Percentiles rank a stretch among this genome's conserved stretches.
Conservation (phyloP, 1,140 invertebrate species). For the Penaeus japonicus region DNA sequence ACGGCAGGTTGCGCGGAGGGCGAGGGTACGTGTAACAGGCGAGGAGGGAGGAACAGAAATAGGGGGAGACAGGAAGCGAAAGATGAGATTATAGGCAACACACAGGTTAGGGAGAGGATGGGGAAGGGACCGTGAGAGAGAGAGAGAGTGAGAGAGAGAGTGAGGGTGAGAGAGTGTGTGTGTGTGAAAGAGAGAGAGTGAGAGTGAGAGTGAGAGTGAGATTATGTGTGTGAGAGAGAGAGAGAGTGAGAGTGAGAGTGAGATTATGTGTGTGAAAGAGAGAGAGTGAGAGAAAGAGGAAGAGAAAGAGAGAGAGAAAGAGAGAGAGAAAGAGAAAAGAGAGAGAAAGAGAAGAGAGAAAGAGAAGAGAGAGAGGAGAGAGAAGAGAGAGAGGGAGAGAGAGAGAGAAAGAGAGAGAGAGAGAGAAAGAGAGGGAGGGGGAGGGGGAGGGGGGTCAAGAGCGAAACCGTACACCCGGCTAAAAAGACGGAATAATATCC, state of each 20-base stretch:
- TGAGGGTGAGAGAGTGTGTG: background rate
- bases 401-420: background rate
- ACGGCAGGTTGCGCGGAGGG: background rate
- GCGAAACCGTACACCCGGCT: no score
- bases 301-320: background rate
- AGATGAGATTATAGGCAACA: background rate
- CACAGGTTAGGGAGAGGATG: background rate
- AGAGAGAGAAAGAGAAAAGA: background rate
- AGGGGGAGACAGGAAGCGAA: background rate
- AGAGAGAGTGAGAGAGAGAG: background rate
- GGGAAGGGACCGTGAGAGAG: background rate
- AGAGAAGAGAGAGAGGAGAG: no score
- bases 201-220: background rate
- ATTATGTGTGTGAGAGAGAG: background rate
- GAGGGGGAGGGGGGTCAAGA: background rate
- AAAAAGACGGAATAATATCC: no score
- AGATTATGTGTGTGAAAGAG: background rate
- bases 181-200: background rate
- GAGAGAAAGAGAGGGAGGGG: background rate
- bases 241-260: background rate
- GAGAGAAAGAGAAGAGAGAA: no score
- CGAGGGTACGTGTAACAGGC: background rate
- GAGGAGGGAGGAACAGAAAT: background rate
- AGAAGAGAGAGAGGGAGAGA: background rate
- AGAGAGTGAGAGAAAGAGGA: background rate